These are phyloP conservation scores for Oreochromis tanganicae DNA, from an alignment of 2,113 vertebrate species.

Conservation along the genomic window DNA sequence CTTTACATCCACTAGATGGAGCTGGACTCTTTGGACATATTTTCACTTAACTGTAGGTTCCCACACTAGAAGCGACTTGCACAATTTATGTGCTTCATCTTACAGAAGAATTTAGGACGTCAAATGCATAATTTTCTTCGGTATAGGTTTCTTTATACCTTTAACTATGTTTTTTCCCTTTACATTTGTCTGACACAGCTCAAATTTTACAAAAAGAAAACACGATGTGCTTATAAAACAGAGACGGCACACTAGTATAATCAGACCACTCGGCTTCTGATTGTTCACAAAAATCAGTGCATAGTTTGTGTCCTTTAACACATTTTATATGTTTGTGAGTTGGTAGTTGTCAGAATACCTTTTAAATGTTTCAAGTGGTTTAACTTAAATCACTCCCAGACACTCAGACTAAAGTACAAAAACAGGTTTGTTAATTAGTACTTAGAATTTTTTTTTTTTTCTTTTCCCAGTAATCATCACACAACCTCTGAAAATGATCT, in stretches of 20 bases:
- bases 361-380: background rate
- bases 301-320: background rate
- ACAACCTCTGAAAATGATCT: background rate
- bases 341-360: background rate
- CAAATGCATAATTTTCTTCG: accelerated
- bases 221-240: background rate
- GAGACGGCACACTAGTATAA: background rate
- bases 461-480: background rate
- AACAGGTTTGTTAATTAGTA: background rate
- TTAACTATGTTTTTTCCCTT: background rate
- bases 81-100: background rate
- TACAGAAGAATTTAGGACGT: background rate
- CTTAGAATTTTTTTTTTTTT: background rate
- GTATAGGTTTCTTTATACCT: background rate
- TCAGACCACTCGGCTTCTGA: accelerated
- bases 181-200: background rate
- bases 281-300: background rate
- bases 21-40: background rate
- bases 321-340: background rate
- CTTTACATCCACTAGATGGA: background rate
- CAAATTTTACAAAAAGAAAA: background rate
- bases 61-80: background rate
- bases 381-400: background rate
- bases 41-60: background rate
- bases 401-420: accelerated